Base-by-base conservation (phyloP, 2,797 vertebrate species). In the Botia almorhae region DNA sequence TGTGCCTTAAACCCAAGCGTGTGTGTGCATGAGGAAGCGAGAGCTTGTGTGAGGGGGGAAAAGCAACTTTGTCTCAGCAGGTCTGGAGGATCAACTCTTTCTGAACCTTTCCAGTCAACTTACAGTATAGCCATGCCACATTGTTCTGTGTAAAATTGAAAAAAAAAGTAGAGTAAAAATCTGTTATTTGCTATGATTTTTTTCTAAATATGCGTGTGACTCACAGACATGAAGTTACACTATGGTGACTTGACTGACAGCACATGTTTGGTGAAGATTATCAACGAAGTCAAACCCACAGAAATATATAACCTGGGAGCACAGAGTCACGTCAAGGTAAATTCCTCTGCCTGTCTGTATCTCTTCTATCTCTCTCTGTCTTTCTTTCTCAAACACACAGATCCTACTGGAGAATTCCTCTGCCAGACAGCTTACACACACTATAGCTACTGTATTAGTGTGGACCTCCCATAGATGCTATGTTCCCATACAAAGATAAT, bases 241-340 rank as follows among this genome's bases (percentile, higher is more conserved):
- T 99, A 99, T 0, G 98, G 98, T 0, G 98, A 99, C 87, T 94
- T 99, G 87, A 99, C 98, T 0, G 98, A 99, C 91, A 99, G 98
- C 88, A 99, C 97, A 1, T 99, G 98, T 89, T 92, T 99, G 73
- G 98, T 99, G 90, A 99, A 99, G 92, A 99, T 99, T 86, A 98
- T 99, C 85, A 99, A 96, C 83, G 90, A 96, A 90, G 96, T 99
- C 36, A 98, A 96, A 68, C 98, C 98, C 1, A 92, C 94, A 0
- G 98, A 99, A 92, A 96, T 99, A 87, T 99, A 99, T 92, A 99
- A 99, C 90, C 93, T 99, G 61, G 98, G 97, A n/a, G 98, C 98
- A 60, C 98, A 99, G 91, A 99, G 98, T 85, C 98, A 99, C 0
- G 98, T 99, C 87, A 99, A 98, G 95, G 98, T 99, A 94, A 67